Percentiles rank a stretch among this genome's conserved stretches.
These are phyloP conservation scores for Linepithema humile DNA, from an alignment of 1,140 invertebrate species.

Conservation along the genomic window DNA sequence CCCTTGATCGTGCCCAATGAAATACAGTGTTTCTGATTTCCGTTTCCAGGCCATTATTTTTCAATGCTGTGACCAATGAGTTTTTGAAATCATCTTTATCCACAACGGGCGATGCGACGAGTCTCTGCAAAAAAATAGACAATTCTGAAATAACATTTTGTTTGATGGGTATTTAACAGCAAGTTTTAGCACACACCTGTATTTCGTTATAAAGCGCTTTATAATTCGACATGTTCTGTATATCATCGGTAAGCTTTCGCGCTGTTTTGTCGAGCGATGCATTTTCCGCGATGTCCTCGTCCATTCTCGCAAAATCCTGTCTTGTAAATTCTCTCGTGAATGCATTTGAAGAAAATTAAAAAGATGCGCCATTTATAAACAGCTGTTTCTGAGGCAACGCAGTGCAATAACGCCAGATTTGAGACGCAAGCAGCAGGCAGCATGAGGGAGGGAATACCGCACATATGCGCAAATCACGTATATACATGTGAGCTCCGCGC, in stretches of 20 bases:
- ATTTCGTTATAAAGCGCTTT: conserved; percentile 87
- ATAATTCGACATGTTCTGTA: conserved; percentile 87
- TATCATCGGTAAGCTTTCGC: conserved; percentile 86
- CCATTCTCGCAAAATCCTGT: not conserved
- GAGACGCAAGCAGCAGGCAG: no score
- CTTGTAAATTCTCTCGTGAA: not conserved
- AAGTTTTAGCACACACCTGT: conserved; percentile 81
- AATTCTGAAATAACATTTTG: not conserved
- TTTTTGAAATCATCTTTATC: conserved; percentile 91
- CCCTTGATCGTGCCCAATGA: conserved; percentile 90
- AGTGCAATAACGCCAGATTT: no score
- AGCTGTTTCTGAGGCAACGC: conserved; percentile 25
- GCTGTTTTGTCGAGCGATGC: conserved; percentile 86
- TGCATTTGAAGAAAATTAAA: not conserved
- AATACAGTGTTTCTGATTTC: conserved; percentile 93
- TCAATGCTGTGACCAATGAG: conserved; percentile 89
- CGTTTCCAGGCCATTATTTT: conserved; percentile 90
- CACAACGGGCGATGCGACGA: conserved; percentile 89
- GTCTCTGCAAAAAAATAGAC: conserved; percentile 85
- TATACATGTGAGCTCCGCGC: no score
- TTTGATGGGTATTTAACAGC: conserved; percentile 38
- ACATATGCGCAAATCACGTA: no score
- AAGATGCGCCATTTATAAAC: conserved; percentile 82
- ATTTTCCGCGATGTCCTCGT: conserved; percentile 85
- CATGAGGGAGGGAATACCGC: no score